Percentiles rank a stretch among this genome's conserved stretches.
Evolutionary conservation across 2,888 invertebrate species (phyloP).

Genomic region (Andrena bucephala): DNA sequence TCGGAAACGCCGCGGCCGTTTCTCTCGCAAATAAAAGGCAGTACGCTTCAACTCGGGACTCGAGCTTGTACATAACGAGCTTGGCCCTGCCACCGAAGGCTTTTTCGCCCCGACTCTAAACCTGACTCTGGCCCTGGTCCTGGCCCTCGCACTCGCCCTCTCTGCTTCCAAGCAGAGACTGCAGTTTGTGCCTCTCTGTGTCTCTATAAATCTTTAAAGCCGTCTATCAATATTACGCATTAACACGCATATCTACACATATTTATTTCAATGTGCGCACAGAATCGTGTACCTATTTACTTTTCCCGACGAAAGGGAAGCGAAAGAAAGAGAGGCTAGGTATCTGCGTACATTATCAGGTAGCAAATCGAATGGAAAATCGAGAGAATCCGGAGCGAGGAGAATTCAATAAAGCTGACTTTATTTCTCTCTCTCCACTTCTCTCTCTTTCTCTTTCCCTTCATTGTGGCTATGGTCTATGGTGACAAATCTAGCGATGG

Average conservation of each 20-base stretch:
- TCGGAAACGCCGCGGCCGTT: neutral
- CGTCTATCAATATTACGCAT: constrained; percentile 6
- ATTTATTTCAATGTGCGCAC: constrained; percentile 36
- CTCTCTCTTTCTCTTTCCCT: neutral
- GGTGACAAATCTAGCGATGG: constrained; percentile 19
- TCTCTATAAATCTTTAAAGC: neutral
- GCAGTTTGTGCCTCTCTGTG: constrained; percentile 1
- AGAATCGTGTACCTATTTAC: constrained; percentile 15
- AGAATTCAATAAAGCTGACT: neutral
- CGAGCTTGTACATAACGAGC: neutral
- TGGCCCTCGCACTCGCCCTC: neutral
- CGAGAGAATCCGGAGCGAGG: neutral
- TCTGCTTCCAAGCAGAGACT: neutral
- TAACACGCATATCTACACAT: neutral
- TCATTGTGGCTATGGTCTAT: neutral
- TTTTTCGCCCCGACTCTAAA: neutral
- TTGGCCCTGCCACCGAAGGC: neutral
- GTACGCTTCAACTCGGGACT: no score
- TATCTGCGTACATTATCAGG: neutral
- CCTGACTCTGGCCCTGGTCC: neutral
- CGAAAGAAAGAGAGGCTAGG: neutral
- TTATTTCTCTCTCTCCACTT: neutral
- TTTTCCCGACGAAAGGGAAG: neutral
- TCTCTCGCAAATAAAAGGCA: no score
- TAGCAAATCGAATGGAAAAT: neutral